These are phyloP conservation scores for Blomia tropicalis DNA, from an alignment of 2,888 invertebrate species.

Conservation along the genomic window DNA sequence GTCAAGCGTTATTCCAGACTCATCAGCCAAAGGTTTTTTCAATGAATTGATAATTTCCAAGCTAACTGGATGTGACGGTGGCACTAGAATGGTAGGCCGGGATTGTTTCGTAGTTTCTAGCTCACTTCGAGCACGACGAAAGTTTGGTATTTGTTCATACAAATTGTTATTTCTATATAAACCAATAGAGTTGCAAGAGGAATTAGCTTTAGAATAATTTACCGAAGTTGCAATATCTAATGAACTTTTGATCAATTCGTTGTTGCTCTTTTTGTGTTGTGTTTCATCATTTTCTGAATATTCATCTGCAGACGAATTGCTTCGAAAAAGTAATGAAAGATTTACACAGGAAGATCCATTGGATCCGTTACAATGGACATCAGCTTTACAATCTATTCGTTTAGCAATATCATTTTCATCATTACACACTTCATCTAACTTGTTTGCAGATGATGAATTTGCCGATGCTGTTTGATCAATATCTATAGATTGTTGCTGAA, in stretches of 20 bases:
- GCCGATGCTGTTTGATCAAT: too few species aligned
- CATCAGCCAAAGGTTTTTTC: background rate
- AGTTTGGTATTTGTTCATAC: background rate
- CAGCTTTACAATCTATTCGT: slow-evolving; percentile 59
- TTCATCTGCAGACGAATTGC: background rate
- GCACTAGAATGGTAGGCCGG: slow-evolving; percentile 19
- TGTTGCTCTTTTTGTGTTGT: background rate
- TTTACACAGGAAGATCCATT: slow-evolving; percentile 36
- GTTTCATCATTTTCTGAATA: background rate
- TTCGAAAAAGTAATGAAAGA: slow-evolving; percentile 4
- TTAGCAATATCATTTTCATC: slow-evolving; percentile 9
- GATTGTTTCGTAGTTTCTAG: slow-evolving; percentile 32
- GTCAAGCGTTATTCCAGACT: slow-evolving; percentile 1
- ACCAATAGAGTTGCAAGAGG: background rate
- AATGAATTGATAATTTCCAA: slow-evolving; percentile 30
- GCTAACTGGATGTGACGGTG: slow-evolving; percentile 32
- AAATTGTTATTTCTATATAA: background rate
- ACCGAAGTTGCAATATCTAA: background rate
- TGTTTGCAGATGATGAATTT: background rate
- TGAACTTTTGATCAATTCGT: background rate
- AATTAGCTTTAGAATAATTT: slow-evolving; percentile 3
- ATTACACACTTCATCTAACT: slow-evolving; percentile 2
- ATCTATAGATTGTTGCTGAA: too few species aligned
- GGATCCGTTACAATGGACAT: slow-evolving; percentile 51
- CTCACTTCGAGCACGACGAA: slow-evolving; percentile 34